Evolutionary conservation across 2,888 invertebrate species (phyloP).

Genomic region (Apantesis nais): DNA sequence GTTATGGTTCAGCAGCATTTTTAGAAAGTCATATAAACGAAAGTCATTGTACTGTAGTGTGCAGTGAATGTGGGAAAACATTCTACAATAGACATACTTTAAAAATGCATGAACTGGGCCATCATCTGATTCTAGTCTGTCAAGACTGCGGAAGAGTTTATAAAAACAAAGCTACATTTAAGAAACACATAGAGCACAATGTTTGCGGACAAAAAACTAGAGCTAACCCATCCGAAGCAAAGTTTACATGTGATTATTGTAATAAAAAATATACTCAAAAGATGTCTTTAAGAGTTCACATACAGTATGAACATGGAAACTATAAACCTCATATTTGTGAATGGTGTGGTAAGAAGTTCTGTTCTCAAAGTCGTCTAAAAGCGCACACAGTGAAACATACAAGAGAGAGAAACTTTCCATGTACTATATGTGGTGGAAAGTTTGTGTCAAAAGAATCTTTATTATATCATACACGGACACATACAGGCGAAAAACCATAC

Average conservation of each 20-base stretch:
- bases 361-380: conserved; percentile 71
- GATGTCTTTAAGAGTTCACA: conserved; percentile 72
- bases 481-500: conserved; percentile 76
- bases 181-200: conserved; percentile 66
- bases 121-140: conserved; percentile 63
- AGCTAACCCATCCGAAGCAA: conserved; percentile 64
- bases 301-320: conserved; percentile 74
- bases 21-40: conserved; percentile 59
- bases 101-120: conserved; percentile 66
- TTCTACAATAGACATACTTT: conserved; percentile 63
- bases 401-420: conserved; percentile 69
- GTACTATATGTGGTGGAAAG: conserved; percentile 64
- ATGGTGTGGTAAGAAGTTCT: conserved; percentile 76
- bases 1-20: conserved; percentile 56
- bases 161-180: conserved; percentile 67
- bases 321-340: conserved; percentile 72
- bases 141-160: conserved; percentile 71
- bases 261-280: conserved; percentile 75
- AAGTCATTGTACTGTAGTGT: conserved; percentile 60
- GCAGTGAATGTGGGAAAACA: conserved; percentile 68
- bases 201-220: conserved; percentile 63
- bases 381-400: conserved; percentile 77
- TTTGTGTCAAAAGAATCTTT: conserved; percentile 75
- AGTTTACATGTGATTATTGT: conserved; percentile 74
- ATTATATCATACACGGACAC: conserved; percentile 73